Evolutionary conservation across 2,888 invertebrate species (phyloP).

Genomic region (Erynnis tages): DNA sequence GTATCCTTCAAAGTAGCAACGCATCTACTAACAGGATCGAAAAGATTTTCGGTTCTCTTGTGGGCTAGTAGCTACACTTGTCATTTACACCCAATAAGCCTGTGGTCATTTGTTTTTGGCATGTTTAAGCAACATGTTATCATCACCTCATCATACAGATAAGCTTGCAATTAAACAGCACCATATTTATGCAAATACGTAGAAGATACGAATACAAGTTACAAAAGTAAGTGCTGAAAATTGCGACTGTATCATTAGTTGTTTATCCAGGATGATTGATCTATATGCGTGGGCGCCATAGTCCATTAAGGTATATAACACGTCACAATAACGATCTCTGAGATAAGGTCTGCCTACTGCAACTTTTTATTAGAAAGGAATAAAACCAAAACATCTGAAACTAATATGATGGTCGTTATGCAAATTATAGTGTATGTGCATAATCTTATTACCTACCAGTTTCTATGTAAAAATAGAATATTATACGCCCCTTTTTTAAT

Average conservation of each 20-base stretch:
- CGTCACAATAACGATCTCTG: slow-evolving; percentile 1
- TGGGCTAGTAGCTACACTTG: no score
- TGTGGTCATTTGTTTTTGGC: no score
- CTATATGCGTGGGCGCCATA: slow-evolving; percentile 9
- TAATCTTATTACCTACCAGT: neutral
- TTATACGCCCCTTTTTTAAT: no score
- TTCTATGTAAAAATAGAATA: neutral
- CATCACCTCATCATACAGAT: neutral
- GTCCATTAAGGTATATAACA: slow-evolving; percentile 22
- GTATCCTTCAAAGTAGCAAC: no score
- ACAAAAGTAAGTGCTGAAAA: slow-evolving; percentile 8
- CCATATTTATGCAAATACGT: neutral
- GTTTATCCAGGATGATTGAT: slow-evolving; percentile 16
- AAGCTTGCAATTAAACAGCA: neutral
- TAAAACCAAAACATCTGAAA: slow-evolving; percentile 5
- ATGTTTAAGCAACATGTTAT: neutral
- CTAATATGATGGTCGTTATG: neutral
- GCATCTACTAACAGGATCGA: no score
- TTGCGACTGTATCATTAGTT: neutral
- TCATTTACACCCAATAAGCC: no score
- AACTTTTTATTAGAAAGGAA: slow-evolving; percentile 7
- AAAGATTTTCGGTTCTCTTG: no score
- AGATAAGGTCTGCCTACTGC: neutral
- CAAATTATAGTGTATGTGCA: slow-evolving; percentile 12
- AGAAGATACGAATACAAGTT: no score